phyloP scores from a whole-genome alignment of 2,888 invertebrate genomes.

The Drosophila mercatorum region DNA sequence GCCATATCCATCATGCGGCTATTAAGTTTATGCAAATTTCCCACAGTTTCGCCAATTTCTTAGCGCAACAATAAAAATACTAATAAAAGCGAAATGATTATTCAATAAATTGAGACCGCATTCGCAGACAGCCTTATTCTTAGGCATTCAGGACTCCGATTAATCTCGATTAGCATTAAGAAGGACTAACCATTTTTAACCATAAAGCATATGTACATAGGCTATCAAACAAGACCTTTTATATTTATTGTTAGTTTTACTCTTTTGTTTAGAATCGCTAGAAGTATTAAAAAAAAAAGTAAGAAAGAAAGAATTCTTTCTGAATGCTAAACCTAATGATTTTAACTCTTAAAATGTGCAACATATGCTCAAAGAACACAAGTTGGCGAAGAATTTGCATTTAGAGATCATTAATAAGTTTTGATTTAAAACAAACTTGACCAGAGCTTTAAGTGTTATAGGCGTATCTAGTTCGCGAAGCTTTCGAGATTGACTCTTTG shows the following conservation, averaged over 20 bases:
- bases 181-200: neutral
- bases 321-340: neutral
- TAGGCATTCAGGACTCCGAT: neutral
- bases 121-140: neutral
- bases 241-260: too few species aligned
- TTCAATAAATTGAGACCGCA: conserved; percentile 3
- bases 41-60: conserved; percentile 35
- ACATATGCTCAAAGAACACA: neutral
- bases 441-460: neutral
- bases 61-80: conserved; percentile 38
- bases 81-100: conserved; percentile 13
- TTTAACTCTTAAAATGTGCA: neutral
- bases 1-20: conserved; percentile 14
- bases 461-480: neutral
- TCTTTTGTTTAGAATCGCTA: too few species aligned
- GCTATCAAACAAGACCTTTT: too few species aligned
- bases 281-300: too few species aligned
- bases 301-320: neutral
- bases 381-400: neutral
- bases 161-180: neutral
- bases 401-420: neutral
- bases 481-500: neutral
- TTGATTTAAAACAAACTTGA: neutral
- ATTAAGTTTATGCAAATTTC: conserved; percentile 61
- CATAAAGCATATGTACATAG: neutral